Conservation (phyloP, 1,140 invertebrate genomes). For the Sarcophaga bullata region DNA sequence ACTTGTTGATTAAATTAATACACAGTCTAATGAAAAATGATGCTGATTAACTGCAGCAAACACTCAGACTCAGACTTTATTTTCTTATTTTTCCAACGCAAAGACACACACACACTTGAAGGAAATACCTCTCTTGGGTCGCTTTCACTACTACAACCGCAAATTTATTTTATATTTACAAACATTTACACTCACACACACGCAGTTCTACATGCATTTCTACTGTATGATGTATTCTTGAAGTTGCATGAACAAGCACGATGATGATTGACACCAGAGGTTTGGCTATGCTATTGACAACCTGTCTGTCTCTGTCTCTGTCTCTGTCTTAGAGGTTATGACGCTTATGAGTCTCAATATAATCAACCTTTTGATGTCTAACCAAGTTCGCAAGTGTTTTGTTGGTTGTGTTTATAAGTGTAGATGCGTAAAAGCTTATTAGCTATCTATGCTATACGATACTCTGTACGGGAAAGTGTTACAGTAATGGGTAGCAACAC, state of each 20-base stretch:
- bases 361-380: not conserved
- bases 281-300: conserved; percentile 8
- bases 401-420: not conserved
- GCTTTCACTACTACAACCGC: not conserved
- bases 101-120: not conserved
- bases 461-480: too few species aligned
- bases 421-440: not conserved
- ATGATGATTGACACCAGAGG: conserved; percentile 10
- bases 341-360: not conserved
- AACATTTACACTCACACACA: too few species aligned
- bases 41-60: conserved; percentile 15
- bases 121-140: not conserved
- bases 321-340: not conserved
- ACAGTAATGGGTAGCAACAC: too few species aligned
- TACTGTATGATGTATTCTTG: too few species aligned
- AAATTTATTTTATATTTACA: not conserved
- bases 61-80: not conserved
- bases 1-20: not conserved
- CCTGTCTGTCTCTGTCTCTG: too few species aligned
- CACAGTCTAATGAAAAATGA: conserved; percentile 34
- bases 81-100: not conserved
- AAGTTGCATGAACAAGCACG: not conserved
- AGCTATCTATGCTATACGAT: not conserved
- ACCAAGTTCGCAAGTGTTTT: not conserved
- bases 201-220: too few species aligned